phyloP scores from a whole-genome alignment of 2,888 invertebrate species.

The Hypercompe scribonia region DNA sequence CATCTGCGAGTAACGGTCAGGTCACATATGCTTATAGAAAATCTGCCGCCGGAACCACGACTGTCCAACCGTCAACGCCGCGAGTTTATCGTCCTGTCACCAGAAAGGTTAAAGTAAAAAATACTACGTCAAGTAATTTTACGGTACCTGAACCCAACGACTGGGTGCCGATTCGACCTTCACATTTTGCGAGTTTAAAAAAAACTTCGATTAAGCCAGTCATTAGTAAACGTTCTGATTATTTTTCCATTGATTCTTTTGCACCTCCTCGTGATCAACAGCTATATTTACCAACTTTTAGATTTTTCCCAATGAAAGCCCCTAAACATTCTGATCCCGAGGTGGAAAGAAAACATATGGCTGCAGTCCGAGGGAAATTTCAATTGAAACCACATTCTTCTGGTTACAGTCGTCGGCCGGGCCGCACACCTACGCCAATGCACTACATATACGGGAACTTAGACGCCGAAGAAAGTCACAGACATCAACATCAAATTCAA shows the following conservation, averaged over 20 bases:
- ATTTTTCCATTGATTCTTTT: conserved; percentile 45
- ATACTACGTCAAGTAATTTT: conserved; percentile 62
- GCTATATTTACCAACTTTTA: conserved; percentile 74
- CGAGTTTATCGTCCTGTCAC: conserved; percentile 74
- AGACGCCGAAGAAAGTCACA: conserved; percentile 66
- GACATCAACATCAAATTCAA: conserved; percentile 56
- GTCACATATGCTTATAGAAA: conserved; percentile 63
- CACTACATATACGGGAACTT: conserved; percentile 63
- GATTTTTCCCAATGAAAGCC: conserved; percentile 67
- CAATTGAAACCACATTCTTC: conserved; percentile 68
- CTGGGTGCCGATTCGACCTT: conserved; percentile 81
- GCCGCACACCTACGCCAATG: conserved; percentile 57
- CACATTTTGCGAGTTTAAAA: conserved; percentile 69
- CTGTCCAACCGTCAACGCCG: conserved; percentile 59
- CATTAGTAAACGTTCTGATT: conserved; percentile 68
- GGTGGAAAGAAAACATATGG: conserved; percentile 67
- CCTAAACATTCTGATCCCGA: conserved; percentile 52
- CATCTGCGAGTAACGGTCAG: conserved; percentile 63
- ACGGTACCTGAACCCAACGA: conserved; percentile 70
- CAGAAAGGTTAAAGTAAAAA: conserved; percentile 69
- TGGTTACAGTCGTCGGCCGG: conserved; percentile 69
- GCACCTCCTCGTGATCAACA: conserved; percentile 59
- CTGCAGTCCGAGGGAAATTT: conserved; percentile 68
- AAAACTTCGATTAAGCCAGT: conserved; percentile 49
- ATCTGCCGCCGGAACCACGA: conserved; percentile 53